Conservation (phyloP, 2,797 vertebrate species). For the Nyctibius grandis region DNA sequence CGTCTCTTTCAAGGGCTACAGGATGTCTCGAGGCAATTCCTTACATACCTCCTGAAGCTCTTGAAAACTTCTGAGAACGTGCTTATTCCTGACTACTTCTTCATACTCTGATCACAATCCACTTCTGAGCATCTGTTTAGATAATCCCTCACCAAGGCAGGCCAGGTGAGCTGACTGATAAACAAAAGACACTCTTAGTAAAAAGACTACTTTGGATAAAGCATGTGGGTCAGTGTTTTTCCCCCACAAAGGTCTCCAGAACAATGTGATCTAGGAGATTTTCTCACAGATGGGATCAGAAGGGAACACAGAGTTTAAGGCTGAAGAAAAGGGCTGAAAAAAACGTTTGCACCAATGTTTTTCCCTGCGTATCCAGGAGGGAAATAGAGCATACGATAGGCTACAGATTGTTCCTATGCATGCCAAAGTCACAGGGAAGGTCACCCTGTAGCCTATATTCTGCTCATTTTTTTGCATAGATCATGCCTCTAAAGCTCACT, state of each 20-base stretch:
- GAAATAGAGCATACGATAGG: rapidly evolving
- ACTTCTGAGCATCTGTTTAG: not conserved
- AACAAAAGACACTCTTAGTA: not conserved
- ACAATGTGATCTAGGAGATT: rapidly evolving
- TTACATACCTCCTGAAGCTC: not conserved
- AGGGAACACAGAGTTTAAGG: not conserved
- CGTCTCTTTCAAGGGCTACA: not conserved
- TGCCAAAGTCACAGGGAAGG: not conserved
- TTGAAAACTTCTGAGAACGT: not conserved
- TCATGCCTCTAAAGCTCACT: not conserved
- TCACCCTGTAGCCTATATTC: not conserved
- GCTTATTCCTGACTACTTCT: not conserved
- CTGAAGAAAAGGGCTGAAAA: not conserved
- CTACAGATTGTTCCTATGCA: not conserved
- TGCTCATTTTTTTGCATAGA: not conserved
- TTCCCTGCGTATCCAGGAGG: not conserved
- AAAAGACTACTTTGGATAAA: not conserved
- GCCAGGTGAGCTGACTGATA: not conserved
- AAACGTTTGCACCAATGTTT: not conserved
- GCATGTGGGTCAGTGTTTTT: not conserved
- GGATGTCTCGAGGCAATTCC: not conserved
- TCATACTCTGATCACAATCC: not conserved
- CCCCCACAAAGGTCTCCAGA: not conserved
- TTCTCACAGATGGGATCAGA: not conserved
- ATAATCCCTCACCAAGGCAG: not conserved